A percentile compares a stretch with the other conserved stretches of the same genome.
Conservation (phyloP, 2,113 vertebrate species). For the Cololabis saira region DNA sequence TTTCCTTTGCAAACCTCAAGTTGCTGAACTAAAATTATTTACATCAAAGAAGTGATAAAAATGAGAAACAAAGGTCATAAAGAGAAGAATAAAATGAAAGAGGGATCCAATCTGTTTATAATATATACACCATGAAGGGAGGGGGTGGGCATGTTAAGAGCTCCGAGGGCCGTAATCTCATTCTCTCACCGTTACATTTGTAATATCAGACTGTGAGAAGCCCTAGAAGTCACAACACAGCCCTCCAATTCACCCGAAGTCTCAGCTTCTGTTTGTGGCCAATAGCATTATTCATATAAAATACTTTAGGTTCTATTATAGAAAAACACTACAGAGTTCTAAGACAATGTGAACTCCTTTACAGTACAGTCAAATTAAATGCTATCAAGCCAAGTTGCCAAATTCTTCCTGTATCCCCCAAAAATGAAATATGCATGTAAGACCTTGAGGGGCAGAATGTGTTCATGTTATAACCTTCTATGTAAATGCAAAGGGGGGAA, state of each 20-base stretch:
- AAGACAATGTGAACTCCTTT: constrained; percentile 24
- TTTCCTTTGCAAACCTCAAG: constrained; percentile 74
- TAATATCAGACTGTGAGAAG: not conserved
- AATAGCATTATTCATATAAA: constrained; percentile 18
- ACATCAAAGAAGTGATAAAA: constrained; percentile 83
- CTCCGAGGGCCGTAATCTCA: constrained; percentile 10
- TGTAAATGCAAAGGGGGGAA: constrained; percentile 24
- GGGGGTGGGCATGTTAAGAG: constrained; percentile 12
- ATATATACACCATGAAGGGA: constrained; percentile 75
- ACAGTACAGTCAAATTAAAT: constrained; percentile 19
- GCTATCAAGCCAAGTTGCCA: too few species aligned
- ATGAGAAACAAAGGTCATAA: constrained; percentile 70
- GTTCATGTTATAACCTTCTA: constrained; percentile 23
- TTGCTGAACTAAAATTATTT: constrained; percentile 83
- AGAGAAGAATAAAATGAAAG: constrained; percentile 65
- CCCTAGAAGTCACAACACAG: constrained; percentile 13
- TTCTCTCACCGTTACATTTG: constrained; percentile 26
- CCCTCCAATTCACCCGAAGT: constrained; percentile 23
- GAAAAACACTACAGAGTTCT: constrained; percentile 7
- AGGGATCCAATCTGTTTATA: constrained; percentile 58
- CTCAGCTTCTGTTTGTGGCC: constrained; percentile 13
- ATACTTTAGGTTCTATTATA: not conserved
- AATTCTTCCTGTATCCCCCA: not conserved
- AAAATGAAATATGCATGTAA: not conserved
- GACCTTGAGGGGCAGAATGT: not conserved